Conservation (phyloP, 2,888 invertebrate genomes). For the Octodonta nipae region DNA sequence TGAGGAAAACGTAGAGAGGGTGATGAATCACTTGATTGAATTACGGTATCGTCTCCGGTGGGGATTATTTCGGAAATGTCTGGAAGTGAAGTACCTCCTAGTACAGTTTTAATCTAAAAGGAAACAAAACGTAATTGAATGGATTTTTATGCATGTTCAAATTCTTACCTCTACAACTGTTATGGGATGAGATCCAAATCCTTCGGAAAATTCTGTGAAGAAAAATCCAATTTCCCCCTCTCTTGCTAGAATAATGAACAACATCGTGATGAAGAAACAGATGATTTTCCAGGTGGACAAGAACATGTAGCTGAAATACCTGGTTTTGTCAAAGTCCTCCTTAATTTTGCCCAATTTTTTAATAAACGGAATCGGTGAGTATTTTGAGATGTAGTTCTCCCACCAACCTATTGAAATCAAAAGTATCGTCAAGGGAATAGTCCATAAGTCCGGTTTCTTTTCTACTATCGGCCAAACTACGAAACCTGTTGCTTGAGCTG, state of each 20-base stretch:
- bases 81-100: conserved; percentile 49
- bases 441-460: conserved; percentile 62
- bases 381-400: conserved; percentile 89
- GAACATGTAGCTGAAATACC: conserved; percentile 83
- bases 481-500: conserved; percentile 80
- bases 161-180: conserved; percentile 53
- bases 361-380: conserved; percentile 68
- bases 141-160: not conserved
- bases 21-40: conserved; percentile 56
- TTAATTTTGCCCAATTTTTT: conserved; percentile 64
- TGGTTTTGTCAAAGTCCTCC: conserved; percentile 61
- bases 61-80: conserved; percentile 65
- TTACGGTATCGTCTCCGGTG: conserved; percentile 60
- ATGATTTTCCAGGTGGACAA: conserved; percentile 84
- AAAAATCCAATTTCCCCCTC: conserved; percentile 66
- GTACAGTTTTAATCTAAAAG: conserved; percentile 43
- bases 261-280: conserved; percentile 60
- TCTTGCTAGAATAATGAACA: conserved; percentile 59
- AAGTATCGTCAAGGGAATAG: conserved; percentile 72
- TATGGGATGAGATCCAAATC: conserved; percentile 67
- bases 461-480: conserved; percentile 83
- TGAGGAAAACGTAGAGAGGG: conserved; percentile 62
- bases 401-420: conserved; percentile 83
- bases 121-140: conserved; percentile 4
- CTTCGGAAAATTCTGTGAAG: conserved; percentile 59